Conservation (phyloP, 92 coral and sea anemone genomes). For the Isaurus tuberculatus region DNA sequence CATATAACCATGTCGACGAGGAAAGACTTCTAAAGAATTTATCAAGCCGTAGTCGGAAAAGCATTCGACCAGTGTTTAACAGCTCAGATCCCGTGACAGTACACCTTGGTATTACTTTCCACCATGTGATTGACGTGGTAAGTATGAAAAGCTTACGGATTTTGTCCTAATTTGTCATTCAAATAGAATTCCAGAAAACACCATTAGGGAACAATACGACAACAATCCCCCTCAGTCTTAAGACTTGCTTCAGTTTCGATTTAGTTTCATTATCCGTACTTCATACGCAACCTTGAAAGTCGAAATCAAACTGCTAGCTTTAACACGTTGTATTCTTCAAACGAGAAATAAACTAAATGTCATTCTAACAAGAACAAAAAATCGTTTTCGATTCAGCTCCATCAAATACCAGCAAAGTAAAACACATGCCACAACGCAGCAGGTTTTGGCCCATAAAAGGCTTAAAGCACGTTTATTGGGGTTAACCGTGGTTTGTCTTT, state of each 20-base stretch:
- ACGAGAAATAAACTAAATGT: not conserved
- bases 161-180: not conserved
- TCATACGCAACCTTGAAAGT: too few species aligned
- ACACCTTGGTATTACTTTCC: constrained; percentile 78
- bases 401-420: not conserved
- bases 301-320: not conserved
- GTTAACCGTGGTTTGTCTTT: not conserved
- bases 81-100: constrained; percentile 58
- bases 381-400: not conserved
- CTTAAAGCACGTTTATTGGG: not conserved
- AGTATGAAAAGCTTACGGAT: constrained; percentile 1
- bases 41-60: constrained; percentile 33
- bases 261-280: too few species aligned
- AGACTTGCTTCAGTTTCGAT: too few species aligned
- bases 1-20: constrained; percentile 47
- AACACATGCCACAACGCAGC: not conserved
- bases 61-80: constrained; percentile 76
- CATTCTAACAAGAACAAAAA: not conserved
- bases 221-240: not conserved
- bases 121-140: constrained; percentile 88
- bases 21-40: constrained; percentile 45
- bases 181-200: not conserved
- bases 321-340: not conserved
- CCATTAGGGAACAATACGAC: not conserved
- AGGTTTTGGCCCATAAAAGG: not conserved